Evolutionary conservation across 2,113 vertebrate species (phyloP), one percentile per base, ranked within the genome.

Genomic region (Mesembrinibis cayennensis): DNA sequence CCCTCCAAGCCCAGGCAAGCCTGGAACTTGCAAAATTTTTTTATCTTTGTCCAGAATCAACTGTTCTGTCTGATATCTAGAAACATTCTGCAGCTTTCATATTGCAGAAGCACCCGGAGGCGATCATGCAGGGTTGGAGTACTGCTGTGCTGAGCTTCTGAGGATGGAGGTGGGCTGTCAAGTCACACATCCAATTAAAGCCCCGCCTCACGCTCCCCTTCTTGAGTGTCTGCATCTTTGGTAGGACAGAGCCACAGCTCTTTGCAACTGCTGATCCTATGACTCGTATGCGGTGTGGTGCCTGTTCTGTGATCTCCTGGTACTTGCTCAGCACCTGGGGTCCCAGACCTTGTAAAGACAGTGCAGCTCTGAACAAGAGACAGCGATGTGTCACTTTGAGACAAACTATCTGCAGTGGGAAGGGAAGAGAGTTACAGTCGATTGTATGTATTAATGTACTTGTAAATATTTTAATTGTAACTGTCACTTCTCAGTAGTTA

Each of bases 241-340:
- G 20, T 45, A 52, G 32, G 16, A 10, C 50, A 89, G 30, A 88
- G 38, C 61, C 61, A n/a, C 55, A 26, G 38, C 17, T 82, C 63
- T 74, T 67, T 34, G 42, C 45, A 61, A 3, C 13, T 2, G 1
- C 36, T 32, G 20, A 32, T 80, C 22, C 56, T 55, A 5, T 34
- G 44, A 42, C 16, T 58, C 0, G 0, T 5, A 4, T 36, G 44
- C 0, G 1, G 9, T 25, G 9, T 45, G 73, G 45, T 38, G 42
- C 59, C 25, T 61, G 19, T 49, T 44, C 40, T 66, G 63, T 38
- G 26, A 53, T 76, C 56, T 30, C 11, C 13, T 44, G 20, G 27
- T 42, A 30, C 67, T 62, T 40, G 30, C 52, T 56, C 1, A 1
- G 52, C 42, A 53, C 17, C 50, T 66, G 70, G 21, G 59, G 18